Evolutionary conservation across 2,888 invertebrate species (phyloP), one percentile per base, ranked within the genome.

Genomic region (Acanthosepion pharaonis): DNA sequence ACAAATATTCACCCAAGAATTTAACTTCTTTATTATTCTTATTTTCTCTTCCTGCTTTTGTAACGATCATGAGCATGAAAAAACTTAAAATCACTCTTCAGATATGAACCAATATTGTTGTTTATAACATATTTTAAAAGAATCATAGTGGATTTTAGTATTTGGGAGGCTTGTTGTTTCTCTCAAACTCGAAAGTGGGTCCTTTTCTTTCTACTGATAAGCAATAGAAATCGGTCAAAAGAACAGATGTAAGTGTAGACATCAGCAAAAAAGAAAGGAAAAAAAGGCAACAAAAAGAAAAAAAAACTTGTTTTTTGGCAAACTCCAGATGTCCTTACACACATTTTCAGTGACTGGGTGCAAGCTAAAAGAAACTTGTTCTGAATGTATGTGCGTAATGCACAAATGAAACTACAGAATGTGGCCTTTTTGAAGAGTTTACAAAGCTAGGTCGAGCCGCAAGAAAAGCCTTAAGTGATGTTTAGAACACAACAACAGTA

Each of bases 341-440:
- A n/a, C 15, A 18, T 78, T 78, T 78, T 78, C 11, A 78, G 78
- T 78, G 78, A 78, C 78, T 78, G 78, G 33, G 78, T 78, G n/a
- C 78, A 78, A 78, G 33, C n/a, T 33, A 11, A 78, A 33, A 33
- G 78, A 78, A 78, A 78, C 78, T 78, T 78, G 78, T 78, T 78
- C 78, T 78, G 78, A 78, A 78, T 78, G 78, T 78, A 11, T 78
- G 78, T n/a, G 78, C 78, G 78, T 78, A 78, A 78, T 78, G 78
- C 78, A 78, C 78, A 78, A 78, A 3, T 78, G 78, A 78, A 78
- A 78, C n/a, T 33, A 9, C n/a, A 78, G 78, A 78, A 78, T 78
- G 78, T 78, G 78, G 78, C 78, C 78, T 78, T 78, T 78, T 78
- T 78, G n/a, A n/a, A n/a, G n/a, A 33, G 78, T 78, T 9, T n/a